A percentile compares a stretch with the other conserved stretches of the same genome.
Evolutionary conservation across 2,113 vertebrate species (phyloP).

Genomic region (Erythrocercus mccallii): DNA sequence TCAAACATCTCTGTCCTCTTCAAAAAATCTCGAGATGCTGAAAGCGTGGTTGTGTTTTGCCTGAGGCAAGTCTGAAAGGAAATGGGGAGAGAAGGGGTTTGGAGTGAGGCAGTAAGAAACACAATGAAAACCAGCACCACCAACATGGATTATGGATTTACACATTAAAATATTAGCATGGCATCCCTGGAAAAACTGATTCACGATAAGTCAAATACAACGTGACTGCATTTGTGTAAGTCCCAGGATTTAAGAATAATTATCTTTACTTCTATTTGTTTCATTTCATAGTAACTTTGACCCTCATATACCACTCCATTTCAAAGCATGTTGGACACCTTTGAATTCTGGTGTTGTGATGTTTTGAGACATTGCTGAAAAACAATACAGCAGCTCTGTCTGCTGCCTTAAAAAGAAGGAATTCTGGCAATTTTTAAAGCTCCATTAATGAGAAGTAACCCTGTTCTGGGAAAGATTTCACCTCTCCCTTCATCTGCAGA

Average conservation of each 20-base stretch:
- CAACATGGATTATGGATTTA: background rate
- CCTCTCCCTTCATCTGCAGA: background rate
- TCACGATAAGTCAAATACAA: background rate
- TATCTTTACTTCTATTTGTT: background rate
- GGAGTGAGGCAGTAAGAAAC: background rate
- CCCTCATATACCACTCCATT: background rate
- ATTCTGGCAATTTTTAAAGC: background rate
- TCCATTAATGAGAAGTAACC: background rate
- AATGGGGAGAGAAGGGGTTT: background rate
- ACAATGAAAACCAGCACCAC: background rate
- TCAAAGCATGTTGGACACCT: background rate
- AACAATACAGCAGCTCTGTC: background rate
- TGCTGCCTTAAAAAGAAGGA: background rate
- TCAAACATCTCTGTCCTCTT: background rate
- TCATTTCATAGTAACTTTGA: background rate
- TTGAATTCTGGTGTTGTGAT: background rate
- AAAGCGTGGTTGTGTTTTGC: fast-evolving
- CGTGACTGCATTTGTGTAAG: fast-evolving
- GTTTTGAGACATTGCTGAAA: background rate
- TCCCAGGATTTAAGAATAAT: background rate
- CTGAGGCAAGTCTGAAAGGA: background rate
- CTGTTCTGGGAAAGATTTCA: background rate
- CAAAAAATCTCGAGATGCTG: background rate
- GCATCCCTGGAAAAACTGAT: background rate
- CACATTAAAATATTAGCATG: background rate